These are phyloP conservation scores for Gibbula magus DNA, from an alignment of 2,888 invertebrate species.

Conservation along the genomic window DNA sequence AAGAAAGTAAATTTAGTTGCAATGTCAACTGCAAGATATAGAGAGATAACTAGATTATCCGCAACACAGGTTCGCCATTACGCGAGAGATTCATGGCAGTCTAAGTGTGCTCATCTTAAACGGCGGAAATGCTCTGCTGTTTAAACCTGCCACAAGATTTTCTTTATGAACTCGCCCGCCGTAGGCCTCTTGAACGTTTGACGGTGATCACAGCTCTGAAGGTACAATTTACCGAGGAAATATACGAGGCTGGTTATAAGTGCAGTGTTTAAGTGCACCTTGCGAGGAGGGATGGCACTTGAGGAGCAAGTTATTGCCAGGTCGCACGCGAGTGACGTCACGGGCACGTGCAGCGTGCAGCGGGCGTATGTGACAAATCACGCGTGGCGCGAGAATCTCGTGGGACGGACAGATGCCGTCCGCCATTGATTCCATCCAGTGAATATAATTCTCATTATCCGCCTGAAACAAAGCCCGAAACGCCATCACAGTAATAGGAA, in stretches of 20 bases:
- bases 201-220: neutral
- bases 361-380: conserved; percentile 19
- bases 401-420: conserved; percentile 12
- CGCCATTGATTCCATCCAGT: conserved; percentile 19
- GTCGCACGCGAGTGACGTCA: conserved; percentile 20
- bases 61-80: conserved; percentile 14
- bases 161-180: neutral
- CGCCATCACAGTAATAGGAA: conserved; percentile 28
- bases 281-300: conserved; percentile 7
- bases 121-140: neutral
- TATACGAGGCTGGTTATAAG: neutral
- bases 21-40: too few relatives aligned
- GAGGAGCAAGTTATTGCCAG: conserved; percentile 12
- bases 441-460: conserved; percentile 32
- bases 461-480: conserved; percentile 18
- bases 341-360: neutral
- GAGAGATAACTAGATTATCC: too few relatives aligned
- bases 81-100: neutral
- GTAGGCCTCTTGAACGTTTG: neutral
- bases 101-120: neutral
- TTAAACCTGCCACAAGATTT: neutral
- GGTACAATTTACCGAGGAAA: neutral
- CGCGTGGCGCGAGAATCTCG: conserved; percentile 2
- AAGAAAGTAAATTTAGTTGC: too few relatives aligned
- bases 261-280: neutral